Base-by-base conservation (phyloP, 2,797 vertebrate species). In the Phoebastria nigripes region DNA sequence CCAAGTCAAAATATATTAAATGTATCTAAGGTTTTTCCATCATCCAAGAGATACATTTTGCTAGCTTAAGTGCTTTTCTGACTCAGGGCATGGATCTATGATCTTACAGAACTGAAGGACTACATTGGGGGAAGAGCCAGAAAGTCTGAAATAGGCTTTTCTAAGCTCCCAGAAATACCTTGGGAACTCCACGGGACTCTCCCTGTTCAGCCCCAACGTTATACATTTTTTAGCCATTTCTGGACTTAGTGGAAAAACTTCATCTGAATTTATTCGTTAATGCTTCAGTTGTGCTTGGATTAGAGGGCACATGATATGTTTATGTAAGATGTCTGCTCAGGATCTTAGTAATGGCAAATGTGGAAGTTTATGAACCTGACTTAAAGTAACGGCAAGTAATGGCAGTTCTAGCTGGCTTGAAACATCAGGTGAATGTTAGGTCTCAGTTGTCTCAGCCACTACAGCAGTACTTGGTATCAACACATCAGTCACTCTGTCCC, bases 1-100 rank as follows among this genome's bases (percentile, higher is more conserved):
- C 33, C 31, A 47, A 72, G 21, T 79, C 24, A 91, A 91, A 94
- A 79, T 62, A 35, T 29, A 65, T 62, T 74, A 69, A 93, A 91
- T 35, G 7, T 24, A 37, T 72, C 35, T 66, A n/a, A 44, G 29
- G 3, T 84, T 94, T 93, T 93, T 89, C 54, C 11, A 28, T 79
- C 54, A 72, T 87, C 47, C 47, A 72, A 58, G 44, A 85, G 35
- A 81, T 22, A 46, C 2, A 37, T 92, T 92, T 84, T 2, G 2
- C 28, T 51, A 76, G 12, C 3, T 61, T 65, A 90, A 84, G 62
- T 79, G 77, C 29, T 87, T 88, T 94, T 90, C 42, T 88, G 46
- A 76, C 46, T 76, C 25, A 29, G 44, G 55, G 16, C 39, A 56
- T 46, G 46, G 47, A 78, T 62, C 62, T 93, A 29, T 65, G 56